These are phyloP conservation scores for Takifugu ocellatus DNA, from an alignment of 2,797 vertebrate species.

Conservation along the genomic window DNA sequence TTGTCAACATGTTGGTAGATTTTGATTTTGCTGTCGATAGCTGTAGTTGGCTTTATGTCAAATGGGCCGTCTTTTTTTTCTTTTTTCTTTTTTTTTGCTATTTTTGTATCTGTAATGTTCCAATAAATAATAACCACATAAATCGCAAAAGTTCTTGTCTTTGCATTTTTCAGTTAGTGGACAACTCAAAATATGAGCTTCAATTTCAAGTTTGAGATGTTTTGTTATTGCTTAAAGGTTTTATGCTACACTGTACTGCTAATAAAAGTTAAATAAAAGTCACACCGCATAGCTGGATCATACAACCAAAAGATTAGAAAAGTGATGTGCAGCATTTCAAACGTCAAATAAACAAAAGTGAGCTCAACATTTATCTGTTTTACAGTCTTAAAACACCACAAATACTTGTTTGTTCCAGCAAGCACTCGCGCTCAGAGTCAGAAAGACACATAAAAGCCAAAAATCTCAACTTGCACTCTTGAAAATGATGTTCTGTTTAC, in stretches of 20 bases:
- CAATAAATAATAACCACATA: constrained; percentile 83
- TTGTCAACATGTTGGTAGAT: constrained; percentile 31
- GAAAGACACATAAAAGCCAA: constrained; percentile 11
- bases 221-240: too few species aligned
- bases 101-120: constrained; percentile 88
- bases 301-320: too few species aligned
- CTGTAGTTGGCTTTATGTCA: constrained; percentile 56
- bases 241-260: too few species aligned
- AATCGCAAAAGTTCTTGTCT: constrained; percentile 3
- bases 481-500: constrained; percentile 24
- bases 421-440: constrained; percentile 23
- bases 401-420: constrained; percentile 13
- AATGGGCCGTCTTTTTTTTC: constrained; percentile 16
- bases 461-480: not conserved
- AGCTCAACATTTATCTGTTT: too few species aligned
- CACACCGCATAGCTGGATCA: too few species aligned
- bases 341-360: too few species aligned
- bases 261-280: too few species aligned
- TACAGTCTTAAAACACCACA: constrained; percentile 5
- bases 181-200: too few species aligned
- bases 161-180: not conserved
- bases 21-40: constrained; percentile 48
- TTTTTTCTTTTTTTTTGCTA: constrained; percentile 43
- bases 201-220: too few species aligned
- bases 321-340: too few species aligned